phyloP scores from a whole-genome alignment of 1,140 invertebrate species.

The Metopolophium dirhodum region DNA sequence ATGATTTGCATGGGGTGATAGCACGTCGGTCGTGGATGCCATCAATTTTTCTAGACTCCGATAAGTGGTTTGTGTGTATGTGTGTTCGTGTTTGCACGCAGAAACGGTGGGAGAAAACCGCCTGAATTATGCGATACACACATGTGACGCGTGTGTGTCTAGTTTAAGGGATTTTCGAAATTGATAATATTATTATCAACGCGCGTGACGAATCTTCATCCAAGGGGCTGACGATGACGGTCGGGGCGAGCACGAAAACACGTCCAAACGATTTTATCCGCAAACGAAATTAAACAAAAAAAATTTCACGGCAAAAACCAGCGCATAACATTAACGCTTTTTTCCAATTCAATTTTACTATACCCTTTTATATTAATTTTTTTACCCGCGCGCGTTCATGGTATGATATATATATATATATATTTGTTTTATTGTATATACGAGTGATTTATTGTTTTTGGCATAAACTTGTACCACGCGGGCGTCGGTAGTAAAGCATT shows the following conservation, averaged over 20 bases:
- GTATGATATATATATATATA: neutral
- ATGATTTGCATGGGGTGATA: too few species aligned
- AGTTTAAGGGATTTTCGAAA: neutral
- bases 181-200: neutral
- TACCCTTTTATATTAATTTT: conserved; percentile 22
- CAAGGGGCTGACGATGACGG: too few species aligned
- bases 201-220: neutral
- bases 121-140: neutral
- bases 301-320: conserved; percentile 40
- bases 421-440: conserved; percentile 24
- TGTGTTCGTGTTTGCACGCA: neutral
- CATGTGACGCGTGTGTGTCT: neutral
- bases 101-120: neutral
- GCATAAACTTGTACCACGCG: conserved; percentile 28
- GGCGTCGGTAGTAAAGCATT: conserved; percentile 2
- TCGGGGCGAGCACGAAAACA: neutral
- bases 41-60: neutral
- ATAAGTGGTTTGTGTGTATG: neutral
- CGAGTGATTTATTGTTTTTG: conserved; percentile 50
- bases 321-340: conserved; percentile 41
- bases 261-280: neutral
- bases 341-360: conserved; percentile 46
- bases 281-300: conserved; percentile 32
- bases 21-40: neutral
- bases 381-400: neutral